Conservation (phyloP, 2,888 invertebrate genomes). For the Xanthia togata region DNA sequence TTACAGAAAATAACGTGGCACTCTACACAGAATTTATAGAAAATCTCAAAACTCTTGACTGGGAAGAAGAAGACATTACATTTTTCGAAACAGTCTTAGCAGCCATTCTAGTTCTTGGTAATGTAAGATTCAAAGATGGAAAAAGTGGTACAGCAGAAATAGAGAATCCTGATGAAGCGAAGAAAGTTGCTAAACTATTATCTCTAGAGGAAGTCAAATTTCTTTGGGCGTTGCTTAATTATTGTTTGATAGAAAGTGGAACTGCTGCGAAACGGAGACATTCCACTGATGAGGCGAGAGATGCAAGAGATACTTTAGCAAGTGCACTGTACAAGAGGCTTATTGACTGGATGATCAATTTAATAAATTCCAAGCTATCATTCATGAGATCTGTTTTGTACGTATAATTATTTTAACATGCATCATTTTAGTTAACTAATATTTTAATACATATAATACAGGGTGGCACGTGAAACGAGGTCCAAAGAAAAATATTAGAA, state of each 20-base stretch:
- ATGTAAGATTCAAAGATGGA: slow-evolving; percentile 93
- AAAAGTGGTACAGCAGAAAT: slow-evolving; percentile 93
- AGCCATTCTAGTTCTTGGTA: slow-evolving; percentile 94
- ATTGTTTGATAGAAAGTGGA: slow-evolving; percentile 94
- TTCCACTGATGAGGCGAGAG: slow-evolving; percentile 94
- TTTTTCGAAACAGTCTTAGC: slow-evolving; percentile 93
- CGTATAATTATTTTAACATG: slow-evolving; percentile 82
- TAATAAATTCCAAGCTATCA: slow-evolving; percentile 95
- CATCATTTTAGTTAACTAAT: not conserved
- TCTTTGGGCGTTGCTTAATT: slow-evolving; percentile 96
- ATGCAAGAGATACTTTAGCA: slow-evolving; percentile 96
- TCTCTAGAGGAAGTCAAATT: slow-evolving; percentile 95
- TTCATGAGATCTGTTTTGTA: slow-evolving; percentile 96
- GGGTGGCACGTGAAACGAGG: not conserved
- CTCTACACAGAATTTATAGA: slow-evolving; percentile 92
- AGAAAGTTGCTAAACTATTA: slow-evolving; percentile 93
- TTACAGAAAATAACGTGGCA: slow-evolving; percentile 91
- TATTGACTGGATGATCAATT: slow-evolving; percentile 96
- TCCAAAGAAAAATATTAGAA: not conserved
- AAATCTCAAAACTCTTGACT: slow-evolving; percentile 92
- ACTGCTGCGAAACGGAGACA: slow-evolving; percentile 92
- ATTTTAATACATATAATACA: not conserved
- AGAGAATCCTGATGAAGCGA: slow-evolving; percentile 93
- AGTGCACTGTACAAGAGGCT: slow-evolving; percentile 95
- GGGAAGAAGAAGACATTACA: slow-evolving; percentile 93